Base-by-base conservation (phyloP, 2,797 vertebrate genomes). In the Sibirionetta formosa region DNA sequence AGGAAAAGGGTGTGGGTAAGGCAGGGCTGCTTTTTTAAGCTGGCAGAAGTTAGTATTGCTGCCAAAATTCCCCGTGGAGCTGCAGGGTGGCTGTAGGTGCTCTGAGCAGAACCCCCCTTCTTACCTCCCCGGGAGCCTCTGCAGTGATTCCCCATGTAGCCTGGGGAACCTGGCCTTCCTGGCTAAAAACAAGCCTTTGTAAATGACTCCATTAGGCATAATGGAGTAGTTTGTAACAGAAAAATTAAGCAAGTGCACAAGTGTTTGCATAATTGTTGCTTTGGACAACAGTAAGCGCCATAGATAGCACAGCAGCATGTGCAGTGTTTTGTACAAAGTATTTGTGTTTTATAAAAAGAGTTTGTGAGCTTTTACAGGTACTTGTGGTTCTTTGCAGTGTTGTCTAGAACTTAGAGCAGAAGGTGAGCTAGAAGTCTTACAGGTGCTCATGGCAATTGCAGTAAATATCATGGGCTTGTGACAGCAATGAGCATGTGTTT, bases 141-240 rank as follows among this genome's bases (percentile, higher is more conserved):
- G 40, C 65, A 76, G 53, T 63, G 70, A 60, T 90, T 70, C 44
- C 88, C 15, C 9, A 1, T 11, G 46, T 53, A 91, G 64, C 94
- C 60, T 48, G 14, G 8, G 79, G 87, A 92, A 35, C 48, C 42
- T 72, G 60, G 50, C 35, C 56, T 90, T 53, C 23, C 77, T 48
- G 42, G 4, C 7, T 88, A 35, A 73, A 90, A 93, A 72, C 29
- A 46, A 82, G 56, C 33, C 48, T 84, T 83, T 70, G 80, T 42
- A 88, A 93, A 92, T 93, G 71, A 76, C 91, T 95, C 53, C 69
- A 93, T 93, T 86, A 94, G 73, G 14, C 5, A 11, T 79, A 93
- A 90, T 92, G 75, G 78, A 82, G 44, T 64, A 82, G 73, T 76
- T 79, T 83, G 82, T 94, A 93, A 82, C 57, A 90, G 75, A 86